Conservation (phyloP, 2,888 invertebrate genomes). For the Tenthredo notha region DNA sequence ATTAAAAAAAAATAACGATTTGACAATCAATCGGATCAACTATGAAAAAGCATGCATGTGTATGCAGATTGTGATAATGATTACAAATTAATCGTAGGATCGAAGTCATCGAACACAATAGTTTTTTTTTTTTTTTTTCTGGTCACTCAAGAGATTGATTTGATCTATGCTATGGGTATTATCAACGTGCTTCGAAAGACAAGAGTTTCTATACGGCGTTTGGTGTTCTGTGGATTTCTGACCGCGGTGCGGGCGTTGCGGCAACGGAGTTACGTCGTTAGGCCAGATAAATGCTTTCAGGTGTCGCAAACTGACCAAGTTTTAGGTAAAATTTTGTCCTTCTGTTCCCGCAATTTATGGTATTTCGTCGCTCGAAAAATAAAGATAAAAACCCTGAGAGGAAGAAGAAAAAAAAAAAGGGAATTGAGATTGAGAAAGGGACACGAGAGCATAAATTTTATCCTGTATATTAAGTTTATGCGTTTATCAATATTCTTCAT, state of each 20-base stretch:
- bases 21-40: neutral
- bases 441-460: neutral
- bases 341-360: neutral
- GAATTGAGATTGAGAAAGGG: neutral
- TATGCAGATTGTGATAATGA: neutral
- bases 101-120: no score
- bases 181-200: neutral
- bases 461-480: neutral
- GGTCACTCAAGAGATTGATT: neutral
- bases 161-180: neutral
- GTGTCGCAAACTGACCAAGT: constrained; percentile 38
- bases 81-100: neutral
- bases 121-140: neutral
- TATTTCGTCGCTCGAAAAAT: neutral
- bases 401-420: neutral
- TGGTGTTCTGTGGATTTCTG: constrained; percentile 31
- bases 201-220: neutral
- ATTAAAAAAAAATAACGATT: neutral
- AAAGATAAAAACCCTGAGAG: neutral
- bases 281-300: constrained; percentile 46
- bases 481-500: constrained; percentile 5
- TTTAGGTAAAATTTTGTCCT: constrained; percentile 30
- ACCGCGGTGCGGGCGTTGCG: constrained; percentile 11
- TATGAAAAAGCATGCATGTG: neutral
- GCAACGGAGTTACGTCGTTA: constrained; percentile 42